Conservation (phyloP, 2,888 invertebrate species). For the Thecophora atra region DNA sequence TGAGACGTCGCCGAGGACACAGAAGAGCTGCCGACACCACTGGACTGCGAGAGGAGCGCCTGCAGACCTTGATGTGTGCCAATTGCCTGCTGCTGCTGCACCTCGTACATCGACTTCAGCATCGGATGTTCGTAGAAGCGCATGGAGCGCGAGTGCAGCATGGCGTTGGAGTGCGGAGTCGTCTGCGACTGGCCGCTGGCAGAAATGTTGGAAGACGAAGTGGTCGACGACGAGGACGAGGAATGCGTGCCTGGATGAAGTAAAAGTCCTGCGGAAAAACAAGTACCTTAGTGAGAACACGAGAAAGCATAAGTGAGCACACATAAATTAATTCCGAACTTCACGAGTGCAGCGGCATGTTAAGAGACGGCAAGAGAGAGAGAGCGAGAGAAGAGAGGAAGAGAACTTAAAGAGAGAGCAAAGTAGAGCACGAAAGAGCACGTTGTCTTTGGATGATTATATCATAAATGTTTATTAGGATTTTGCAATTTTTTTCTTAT, state of each 20-base stretch:
- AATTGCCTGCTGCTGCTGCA: conserved; percentile 48
- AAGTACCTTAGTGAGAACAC: conserved; percentile 28
- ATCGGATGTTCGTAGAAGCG: conserved; percentile 38
- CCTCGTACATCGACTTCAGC: conserved; percentile 47
- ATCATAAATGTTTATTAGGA: conserved; percentile 63
- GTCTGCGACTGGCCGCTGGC: conserved; percentile 52
- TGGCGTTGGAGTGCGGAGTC: conserved; percentile 50
- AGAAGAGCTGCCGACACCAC: neutral
- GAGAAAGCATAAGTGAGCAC: neutral
- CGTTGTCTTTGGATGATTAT: conserved; percentile 53
- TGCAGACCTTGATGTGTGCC: conserved; percentile 55
- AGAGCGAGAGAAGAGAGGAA: conserved; percentile 20
- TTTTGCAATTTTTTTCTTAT: conserved; percentile 50
- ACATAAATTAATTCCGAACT: neutral
- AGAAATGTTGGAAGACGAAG: conserved; percentile 46
- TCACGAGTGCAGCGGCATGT: neutral
- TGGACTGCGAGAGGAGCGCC: conserved; percentile 50
- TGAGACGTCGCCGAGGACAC: conserved; percentile 32
- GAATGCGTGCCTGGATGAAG: conserved; percentile 55
- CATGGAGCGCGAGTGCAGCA: conserved; percentile 46
- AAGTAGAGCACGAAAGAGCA: conserved; percentile 17
- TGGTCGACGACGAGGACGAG: conserved; percentile 48
- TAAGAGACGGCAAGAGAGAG: conserved; percentile 4
- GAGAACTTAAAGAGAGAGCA: conserved; percentile 4
- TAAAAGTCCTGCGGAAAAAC: conserved; percentile 54